A percentile compares a stretch with the other conserved stretches of the same genome.
These are phyloP conservation scores for Helicoverpa assulta DNA, from an alignment of 2,888 invertebrate genomes.

Conservation along the genomic window DNA sequence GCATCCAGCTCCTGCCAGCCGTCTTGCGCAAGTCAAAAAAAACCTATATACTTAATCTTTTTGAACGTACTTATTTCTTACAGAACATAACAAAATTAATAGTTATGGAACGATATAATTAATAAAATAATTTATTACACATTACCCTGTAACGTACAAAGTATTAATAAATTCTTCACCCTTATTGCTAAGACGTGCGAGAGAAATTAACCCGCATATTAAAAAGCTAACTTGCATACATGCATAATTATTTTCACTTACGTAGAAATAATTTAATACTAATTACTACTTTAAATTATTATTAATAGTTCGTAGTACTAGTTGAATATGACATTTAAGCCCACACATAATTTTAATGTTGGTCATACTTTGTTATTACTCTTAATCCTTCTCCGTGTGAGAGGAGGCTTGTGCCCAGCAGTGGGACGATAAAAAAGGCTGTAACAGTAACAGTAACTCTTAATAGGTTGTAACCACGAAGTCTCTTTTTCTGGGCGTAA, in stretches of 20 bases:
- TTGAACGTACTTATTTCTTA: neutral
- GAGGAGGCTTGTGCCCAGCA: too few species aligned
- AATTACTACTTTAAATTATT: neutral
- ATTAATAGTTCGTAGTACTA: neutral
- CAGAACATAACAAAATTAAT: neutral
- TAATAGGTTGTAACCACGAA: neutral
- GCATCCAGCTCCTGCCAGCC: too few species aligned
- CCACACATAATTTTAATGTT: neutral
- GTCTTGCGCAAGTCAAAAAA: too few species aligned
- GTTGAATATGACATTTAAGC: neutral
- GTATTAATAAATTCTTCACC: conserved; percentile 21
- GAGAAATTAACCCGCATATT: conserved; percentile 37
- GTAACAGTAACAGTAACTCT: too few species aligned
- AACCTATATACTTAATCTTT: neutral
- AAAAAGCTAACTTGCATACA: conserved; percentile 5
- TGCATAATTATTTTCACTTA: conserved; percentile 34
- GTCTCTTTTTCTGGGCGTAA: too few species aligned
- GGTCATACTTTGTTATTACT: neutral
- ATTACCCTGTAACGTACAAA: conserved; percentile 10
- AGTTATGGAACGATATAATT: neutral
- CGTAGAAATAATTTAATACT: conserved; percentile 6
- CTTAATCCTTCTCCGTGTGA: too few species aligned
- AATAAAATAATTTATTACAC: conserved; percentile 9
- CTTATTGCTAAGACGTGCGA: conserved; percentile 1
- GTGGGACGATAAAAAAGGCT: too few species aligned